Conservation (phyloP, 2,888 invertebrate genomes). For the Nysson spinosus region DNA sequence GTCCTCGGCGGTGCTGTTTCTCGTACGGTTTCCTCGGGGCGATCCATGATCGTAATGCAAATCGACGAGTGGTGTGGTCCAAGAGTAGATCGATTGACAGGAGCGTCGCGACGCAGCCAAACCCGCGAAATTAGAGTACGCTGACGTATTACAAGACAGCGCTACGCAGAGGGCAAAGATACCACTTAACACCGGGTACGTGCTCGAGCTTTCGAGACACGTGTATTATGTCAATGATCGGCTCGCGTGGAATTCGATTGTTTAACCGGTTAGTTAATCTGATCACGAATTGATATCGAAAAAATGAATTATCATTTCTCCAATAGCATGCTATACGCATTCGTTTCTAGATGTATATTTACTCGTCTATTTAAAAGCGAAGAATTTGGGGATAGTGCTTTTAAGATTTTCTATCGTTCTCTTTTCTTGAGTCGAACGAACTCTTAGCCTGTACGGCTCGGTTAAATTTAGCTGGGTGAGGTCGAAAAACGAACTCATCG, state of each 20-base stretch:
- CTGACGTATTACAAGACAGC: slow-evolving; percentile 66
- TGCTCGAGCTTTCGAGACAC: slow-evolving; percentile 61
- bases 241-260: slow-evolving; percentile 51
- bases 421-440: slow-evolving; percentile 50
- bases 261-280: slow-evolving; percentile 26
- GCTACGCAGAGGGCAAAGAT: slow-evolving; percentile 67
- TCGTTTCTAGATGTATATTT: not conserved
- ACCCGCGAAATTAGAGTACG: slow-evolving; percentile 51
- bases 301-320: not conserved
- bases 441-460: slow-evolving; percentile 37
- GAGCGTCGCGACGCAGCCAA: slow-evolving; percentile 36
- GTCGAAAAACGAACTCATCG: slow-evolving; percentile 62
- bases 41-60: slow-evolving; percentile 37
- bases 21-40: not conserved
- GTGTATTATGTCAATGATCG: slow-evolving; percentile 64
- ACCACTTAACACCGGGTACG: slow-evolving; percentile 68
- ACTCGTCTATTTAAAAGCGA: not conserved
- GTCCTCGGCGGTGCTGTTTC: not conserved
- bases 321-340: not conserved
- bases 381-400: slow-evolving; percentile 1
- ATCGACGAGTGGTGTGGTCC: slow-evolving; percentile 33
- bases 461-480: slow-evolving; percentile 68
- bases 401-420: slow-evolving; percentile 39
- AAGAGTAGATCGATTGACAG: slow-evolving; percentile 39
- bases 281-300: slow-evolving; percentile 1